Evolutionary conservation across 2,797 vertebrate species (phyloP).

Genomic region (Apogon talboti): DNA sequence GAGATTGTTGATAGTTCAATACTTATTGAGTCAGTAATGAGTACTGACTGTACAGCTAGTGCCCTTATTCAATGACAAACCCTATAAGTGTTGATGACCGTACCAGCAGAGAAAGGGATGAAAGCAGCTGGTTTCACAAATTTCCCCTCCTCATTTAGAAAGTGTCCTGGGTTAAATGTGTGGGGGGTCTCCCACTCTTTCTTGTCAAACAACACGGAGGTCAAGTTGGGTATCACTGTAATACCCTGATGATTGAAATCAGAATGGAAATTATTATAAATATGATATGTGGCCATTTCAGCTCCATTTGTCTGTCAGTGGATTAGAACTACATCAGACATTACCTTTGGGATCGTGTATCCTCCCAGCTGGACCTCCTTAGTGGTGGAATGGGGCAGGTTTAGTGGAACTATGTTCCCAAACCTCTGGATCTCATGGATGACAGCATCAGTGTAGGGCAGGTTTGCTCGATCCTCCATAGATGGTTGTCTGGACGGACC

Average conservation of each 20-base stretch:
- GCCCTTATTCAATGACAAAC: no score
- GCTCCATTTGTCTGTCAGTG: no score
- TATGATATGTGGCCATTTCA: no score
- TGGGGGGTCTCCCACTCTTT: constrained; percentile 84
- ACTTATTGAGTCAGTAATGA: no score
- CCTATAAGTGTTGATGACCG: neutral
- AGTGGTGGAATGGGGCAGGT: constrained; percentile 36
- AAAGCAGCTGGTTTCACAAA: constrained; percentile 84
- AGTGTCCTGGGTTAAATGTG: constrained; percentile 86
- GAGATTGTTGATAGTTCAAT: no score
- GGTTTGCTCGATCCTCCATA: constrained; percentile 71
- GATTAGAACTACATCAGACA: neutral
- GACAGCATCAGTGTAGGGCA: constrained; percentile 86
- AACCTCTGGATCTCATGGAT: constrained; percentile 86
- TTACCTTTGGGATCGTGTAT: constrained; percentile 85
- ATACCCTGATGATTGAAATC: constrained; percentile 76
- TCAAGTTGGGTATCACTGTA: constrained; percentile 57
- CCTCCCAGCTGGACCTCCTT: constrained; percentile 72
- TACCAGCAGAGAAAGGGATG: constrained; percentile 88
- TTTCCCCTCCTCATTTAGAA: constrained; percentile 83
- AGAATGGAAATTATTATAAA: no score
- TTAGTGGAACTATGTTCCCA: constrained; percentile 78
- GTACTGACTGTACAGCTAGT: no score
- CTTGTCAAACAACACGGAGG: constrained; percentile 83
- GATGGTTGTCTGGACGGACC: constrained; percentile 71